phyloP scores from a whole-genome alignment of 1,140 invertebrate genomes.

The Saccostrea cuccullata region DNA sequence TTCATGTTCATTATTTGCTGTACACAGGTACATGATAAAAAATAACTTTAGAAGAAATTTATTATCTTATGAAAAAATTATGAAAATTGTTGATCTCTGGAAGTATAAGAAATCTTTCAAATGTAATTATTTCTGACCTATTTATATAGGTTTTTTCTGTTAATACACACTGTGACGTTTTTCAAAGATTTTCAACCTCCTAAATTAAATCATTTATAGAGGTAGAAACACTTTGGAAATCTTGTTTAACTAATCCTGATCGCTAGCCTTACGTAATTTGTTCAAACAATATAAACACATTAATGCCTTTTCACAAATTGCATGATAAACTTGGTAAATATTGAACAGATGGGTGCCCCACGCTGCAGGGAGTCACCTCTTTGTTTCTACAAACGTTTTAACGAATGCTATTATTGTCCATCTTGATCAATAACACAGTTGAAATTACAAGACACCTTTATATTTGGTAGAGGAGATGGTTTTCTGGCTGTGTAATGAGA shows the following conservation, averaged over 20 bases:
- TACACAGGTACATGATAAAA: too few relatives aligned
- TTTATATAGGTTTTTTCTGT: too few relatives aligned
- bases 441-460: background rate
- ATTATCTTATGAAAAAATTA: too few relatives aligned
- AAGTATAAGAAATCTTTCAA: too few relatives aligned
- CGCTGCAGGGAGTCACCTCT: background rate
- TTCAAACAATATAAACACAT: constrained; percentile 5
- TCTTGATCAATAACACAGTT: background rate
- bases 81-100: too few relatives aligned
- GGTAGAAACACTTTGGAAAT: background rate
- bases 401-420: background rate
- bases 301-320: background rate
- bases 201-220: background rate
- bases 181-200: background rate
- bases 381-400: constrained; percentile 1
- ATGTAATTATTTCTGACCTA: too few relatives aligned
- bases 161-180: too few relatives aligned
- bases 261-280: background rate
- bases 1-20: too few relatives aligned
- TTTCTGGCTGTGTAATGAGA: background rate
- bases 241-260: background rate
- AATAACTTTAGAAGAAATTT: too few relatives aligned
- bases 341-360: constrained; percentile 12
- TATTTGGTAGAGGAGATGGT: constrained; percentile 5
- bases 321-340: background rate